Evolutionary conservation across 2,113 vertebrate species (phyloP).

Genomic region (Neofelis nebulosa): DNA sequence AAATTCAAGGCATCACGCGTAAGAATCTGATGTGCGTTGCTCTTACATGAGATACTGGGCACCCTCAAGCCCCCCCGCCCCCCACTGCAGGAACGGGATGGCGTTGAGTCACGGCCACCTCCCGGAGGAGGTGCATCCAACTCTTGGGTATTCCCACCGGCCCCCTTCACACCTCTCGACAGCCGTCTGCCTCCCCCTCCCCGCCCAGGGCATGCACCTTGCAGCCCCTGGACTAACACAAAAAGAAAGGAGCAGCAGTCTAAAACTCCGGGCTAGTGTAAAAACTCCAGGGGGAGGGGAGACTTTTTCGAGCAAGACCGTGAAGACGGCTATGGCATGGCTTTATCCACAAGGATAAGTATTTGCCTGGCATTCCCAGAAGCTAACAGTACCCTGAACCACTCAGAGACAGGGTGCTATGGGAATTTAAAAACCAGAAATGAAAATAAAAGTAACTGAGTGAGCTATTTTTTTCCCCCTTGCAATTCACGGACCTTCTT

Average conservation of each 20-base stretch:
- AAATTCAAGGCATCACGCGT: background rate
- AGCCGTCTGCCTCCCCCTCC: rapidly evolving
- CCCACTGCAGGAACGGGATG: rapidly evolving
- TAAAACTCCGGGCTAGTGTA: rapidly evolving
- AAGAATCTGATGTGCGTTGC: background rate
- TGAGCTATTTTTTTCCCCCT: background rate
- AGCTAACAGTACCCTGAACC: background rate
- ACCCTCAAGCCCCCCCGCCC: rapidly evolving
- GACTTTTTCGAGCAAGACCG: rapidly evolving
- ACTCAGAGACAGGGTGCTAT: background rate
- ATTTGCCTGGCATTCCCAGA: background rate
- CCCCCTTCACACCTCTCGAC: background rate
- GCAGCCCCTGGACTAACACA: background rate
- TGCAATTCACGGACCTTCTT: background rate
- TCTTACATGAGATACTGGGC: background rate
- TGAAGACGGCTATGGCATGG: no score
- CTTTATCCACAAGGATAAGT: background rate
- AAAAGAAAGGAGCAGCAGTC: background rate
- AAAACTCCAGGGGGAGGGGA: background rate
- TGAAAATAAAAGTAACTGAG: background rate
- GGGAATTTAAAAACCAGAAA: constrained; percentile 31
- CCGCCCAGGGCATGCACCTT: no score
- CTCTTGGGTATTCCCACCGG: rapidly evolving
- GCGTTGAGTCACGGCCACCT: rapidly evolving
- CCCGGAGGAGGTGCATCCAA: background rate